Evolutionary conservation across 2,888 invertebrate genomes (phyloP).

Genomic region (Schizotus pectinicornis): DNA sequence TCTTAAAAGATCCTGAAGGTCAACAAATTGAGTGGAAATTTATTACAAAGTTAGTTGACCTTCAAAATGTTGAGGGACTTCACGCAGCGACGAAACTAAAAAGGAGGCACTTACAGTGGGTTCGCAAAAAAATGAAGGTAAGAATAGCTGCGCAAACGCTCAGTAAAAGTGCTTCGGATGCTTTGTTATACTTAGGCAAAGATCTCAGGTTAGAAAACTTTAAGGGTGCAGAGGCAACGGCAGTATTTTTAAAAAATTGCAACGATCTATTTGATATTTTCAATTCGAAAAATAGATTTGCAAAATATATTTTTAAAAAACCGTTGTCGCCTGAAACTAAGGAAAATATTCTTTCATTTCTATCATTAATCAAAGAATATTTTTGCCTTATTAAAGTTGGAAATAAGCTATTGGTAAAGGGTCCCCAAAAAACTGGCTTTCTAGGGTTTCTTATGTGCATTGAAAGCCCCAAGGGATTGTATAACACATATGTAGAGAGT

Average conservation of each 20-base stretch:
- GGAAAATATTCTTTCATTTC: not conserved
- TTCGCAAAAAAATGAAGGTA: conserved; percentile 31
- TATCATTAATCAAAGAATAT: not conserved
- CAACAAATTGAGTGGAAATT: conserved; percentile 1
- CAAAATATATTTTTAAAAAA: not conserved
- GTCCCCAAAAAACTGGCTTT: conserved; percentile 10
- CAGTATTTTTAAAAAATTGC: conserved; percentile 28
- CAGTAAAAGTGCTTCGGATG: conserved; percentile 29
- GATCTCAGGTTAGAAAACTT: conserved; percentile 7
- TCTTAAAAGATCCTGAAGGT: not conserved
- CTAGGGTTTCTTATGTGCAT: conserved; percentile 5
- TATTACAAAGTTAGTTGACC: not conserved
- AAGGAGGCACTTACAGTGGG: conserved; percentile 18
- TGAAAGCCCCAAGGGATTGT: not conserved
- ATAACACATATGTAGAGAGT: conserved; percentile 1
- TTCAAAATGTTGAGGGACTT: conserved; percentile 1
- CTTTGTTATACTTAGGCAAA: conserved; percentile 16
- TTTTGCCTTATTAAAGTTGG: not conserved
- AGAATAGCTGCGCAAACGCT: conserved; percentile 29
- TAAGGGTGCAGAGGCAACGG: conserved; percentile 16
- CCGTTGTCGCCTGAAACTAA: not conserved
- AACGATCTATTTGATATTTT: conserved; percentile 42
- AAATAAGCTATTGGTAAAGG: too few species aligned
- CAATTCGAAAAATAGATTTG: conserved; percentile 27
- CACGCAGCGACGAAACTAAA: conserved; percentile 13